Evolutionary conservation across 2,888 invertebrate species (phyloP).

Genomic region (Nomada flava): DNA sequence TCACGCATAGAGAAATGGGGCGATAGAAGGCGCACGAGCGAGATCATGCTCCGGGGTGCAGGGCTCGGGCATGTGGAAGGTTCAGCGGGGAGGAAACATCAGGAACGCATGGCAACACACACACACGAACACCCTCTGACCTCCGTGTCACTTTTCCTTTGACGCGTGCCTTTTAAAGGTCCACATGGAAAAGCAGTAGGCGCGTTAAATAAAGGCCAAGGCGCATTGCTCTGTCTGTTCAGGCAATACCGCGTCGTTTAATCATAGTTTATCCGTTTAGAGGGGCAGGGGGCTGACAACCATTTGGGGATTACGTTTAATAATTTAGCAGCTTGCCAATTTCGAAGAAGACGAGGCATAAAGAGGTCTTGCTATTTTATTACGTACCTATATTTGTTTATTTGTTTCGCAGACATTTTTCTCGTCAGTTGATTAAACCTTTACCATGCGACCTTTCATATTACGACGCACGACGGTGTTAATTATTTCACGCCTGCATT

Average conservation of each 20-base stretch:
- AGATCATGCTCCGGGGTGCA: constrained; percentile 23
- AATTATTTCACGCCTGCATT: too few species aligned
- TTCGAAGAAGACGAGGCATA: too few species aligned
- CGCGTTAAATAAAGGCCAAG: constrained; percentile 51
- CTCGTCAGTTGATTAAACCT: too few species aligned
- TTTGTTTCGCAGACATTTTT: too few species aligned
- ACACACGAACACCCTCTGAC: background rate
- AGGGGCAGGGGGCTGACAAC: too few species aligned
- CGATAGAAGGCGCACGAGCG: constrained; percentile 36
- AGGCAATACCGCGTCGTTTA: constrained; percentile 20
- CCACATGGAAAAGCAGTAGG: constrained; percentile 42
- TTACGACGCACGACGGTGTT: too few species aligned
- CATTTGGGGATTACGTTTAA: too few species aligned
- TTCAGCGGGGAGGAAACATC: constrained; percentile 55
- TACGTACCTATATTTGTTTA: too few species aligned
- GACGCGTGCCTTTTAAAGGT: constrained; percentile 61
- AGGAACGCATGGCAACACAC: background rate
- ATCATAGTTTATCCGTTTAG: constrained; percentile 19
- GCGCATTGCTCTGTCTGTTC: constrained; percentile 42
- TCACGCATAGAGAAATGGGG: constrained; percentile 22
- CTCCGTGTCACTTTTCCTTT: constrained; percentile 28
- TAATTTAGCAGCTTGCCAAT: too few species aligned
- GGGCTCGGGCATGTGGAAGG: constrained; percentile 51
- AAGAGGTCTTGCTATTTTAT: too few species aligned
- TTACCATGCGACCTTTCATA: too few species aligned